Base-by-base conservation (phyloP, 2,888 invertebrate genomes). In the Parelbella ahira region DNA sequence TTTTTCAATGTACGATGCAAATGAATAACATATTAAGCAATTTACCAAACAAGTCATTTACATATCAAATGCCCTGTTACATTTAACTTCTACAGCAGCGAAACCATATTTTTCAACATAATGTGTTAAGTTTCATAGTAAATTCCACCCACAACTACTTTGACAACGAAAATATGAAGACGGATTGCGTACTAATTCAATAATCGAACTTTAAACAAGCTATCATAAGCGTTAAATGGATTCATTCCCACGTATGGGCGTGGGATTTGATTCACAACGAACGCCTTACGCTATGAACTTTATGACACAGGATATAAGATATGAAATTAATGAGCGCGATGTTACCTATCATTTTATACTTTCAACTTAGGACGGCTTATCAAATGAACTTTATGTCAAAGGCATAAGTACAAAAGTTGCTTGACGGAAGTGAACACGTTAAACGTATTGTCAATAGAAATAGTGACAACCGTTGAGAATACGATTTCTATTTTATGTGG, bases 111-210 rank as follows among this genome's bases (percentile, higher is more conserved):
- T 29, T 37, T 29, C 21, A 29, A 15, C 20, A 25, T 25, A 25
- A 25, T 11, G 27, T 12, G 20, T 37, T 21, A 21, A 9, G 28
- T 23, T 21, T 29, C 20, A 32, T 20, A 32, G 21, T 21, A 32
- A 32, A 29, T 13, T 13, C 10, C 21, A 23, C 42, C 27, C 18
- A 36, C 42, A 29, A 9, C 6, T 24, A 23, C 8, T 23, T 15
- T 21, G 21, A 18, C 24, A 19, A 2, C 10, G n/a, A n/a, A n/a
- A n/a, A 7, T 20, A 36, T 25, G 36, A 43, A 29, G 43, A 43
- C 29, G 34, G 43, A 43, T 43, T 27, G 36, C 18, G 24, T 36
- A 43, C 36, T 36, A 43, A 43, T 43, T 43, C 28, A 43, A 43
- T 43, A 34, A 43, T 36, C 21, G 15, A 29, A 15, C 20, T 30